These are phyloP conservation scores for Platerodrilus igneus DNA, from an alignment of 2,888 invertebrate species.

Conservation along the genomic window DNA sequence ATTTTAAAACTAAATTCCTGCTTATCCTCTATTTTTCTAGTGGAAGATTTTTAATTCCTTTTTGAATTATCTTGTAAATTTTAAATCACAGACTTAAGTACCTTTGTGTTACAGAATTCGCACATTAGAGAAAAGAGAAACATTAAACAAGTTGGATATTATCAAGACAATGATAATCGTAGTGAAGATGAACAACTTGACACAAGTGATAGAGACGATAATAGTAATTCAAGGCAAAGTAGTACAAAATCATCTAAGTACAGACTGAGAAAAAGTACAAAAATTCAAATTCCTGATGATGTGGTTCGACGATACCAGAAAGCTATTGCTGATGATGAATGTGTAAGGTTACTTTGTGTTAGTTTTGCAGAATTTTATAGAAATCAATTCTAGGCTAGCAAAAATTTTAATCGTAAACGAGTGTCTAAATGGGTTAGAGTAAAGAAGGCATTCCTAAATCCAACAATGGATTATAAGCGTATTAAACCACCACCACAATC, in stretches of 20 bases:
- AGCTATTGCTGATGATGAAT: constrained; percentile 35
- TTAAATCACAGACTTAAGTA: no score
- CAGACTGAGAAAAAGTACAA: constrained; percentile 6
- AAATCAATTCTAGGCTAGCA: background rate
- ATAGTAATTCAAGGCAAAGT: constrained; percentile 37
- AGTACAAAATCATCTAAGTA: constrained; percentile 13
- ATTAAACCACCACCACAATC: no score
- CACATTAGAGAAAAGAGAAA: no score
- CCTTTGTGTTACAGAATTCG: no score
- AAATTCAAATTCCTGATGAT: constrained; percentile 35
- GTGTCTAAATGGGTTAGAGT: constrained; percentile 71
- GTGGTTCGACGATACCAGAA: constrained; percentile 40
- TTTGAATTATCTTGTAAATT: no score
- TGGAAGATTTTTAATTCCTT: no score
- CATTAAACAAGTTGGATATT: no score
- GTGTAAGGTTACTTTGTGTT: constrained; percentile 6
- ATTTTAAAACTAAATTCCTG: no score
- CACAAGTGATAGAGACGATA: constrained; percentile 41
- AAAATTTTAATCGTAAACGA: constrained; percentile 48
- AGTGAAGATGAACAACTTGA: constrained; percentile 44
- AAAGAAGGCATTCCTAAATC: constrained; percentile 64
- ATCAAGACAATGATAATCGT: no score
- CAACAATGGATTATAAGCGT: no score
- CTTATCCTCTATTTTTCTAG: no score
- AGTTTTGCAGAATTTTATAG: no score